These are phyloP conservation scores for Hypothenemus hampei DNA, from an alignment of 1,140 invertebrate genomes.

Conservation along the genomic window DNA sequence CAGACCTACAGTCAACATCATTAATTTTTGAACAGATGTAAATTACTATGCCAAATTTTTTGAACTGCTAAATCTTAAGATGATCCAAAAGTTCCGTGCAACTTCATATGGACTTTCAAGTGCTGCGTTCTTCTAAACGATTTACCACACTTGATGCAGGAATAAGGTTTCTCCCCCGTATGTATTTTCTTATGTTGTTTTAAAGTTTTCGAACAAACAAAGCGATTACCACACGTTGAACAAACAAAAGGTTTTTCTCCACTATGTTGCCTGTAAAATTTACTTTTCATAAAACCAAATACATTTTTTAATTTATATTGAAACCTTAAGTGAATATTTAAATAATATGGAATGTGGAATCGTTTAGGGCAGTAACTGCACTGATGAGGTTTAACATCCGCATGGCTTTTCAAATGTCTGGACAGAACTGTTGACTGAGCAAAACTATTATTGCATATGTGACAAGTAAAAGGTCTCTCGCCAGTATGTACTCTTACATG, in stretches of 20 bases:
- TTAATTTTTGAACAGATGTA: too few species aligned
- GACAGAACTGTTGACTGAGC: conserved; percentile 44
- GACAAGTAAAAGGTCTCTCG: conserved; percentile 50
- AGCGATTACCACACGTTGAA: conserved; percentile 41
- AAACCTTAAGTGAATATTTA: conserved; percentile 47
- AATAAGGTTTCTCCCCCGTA: conserved; percentile 51
- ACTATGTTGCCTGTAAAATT: conserved; percentile 40
- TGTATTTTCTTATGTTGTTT: conserved; percentile 49
- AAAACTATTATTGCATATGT: conserved; percentile 51
- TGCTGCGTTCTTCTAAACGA: conserved; percentile 45
- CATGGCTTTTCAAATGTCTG: conserved; percentile 57
- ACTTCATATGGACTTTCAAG: conserved; percentile 30
- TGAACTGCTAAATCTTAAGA: too few species aligned
- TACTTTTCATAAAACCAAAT: neutral
- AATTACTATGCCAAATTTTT: too few species aligned
- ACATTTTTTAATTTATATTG: neutral
- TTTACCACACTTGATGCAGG: conserved; percentile 51
- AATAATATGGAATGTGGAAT: conserved; percentile 33
- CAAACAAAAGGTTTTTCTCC: conserved; percentile 47
- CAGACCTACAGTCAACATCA: too few species aligned
- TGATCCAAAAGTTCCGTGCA: conserved; percentile 22
- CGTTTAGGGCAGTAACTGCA: conserved; percentile 51
- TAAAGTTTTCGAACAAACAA: conserved; percentile 37
- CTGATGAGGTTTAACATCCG: conserved; percentile 54
- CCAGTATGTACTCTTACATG: conserved; percentile 49